Conservation (phyloP, 2,113 vertebrate genomes). For the Oryzias celebensis region DNA sequence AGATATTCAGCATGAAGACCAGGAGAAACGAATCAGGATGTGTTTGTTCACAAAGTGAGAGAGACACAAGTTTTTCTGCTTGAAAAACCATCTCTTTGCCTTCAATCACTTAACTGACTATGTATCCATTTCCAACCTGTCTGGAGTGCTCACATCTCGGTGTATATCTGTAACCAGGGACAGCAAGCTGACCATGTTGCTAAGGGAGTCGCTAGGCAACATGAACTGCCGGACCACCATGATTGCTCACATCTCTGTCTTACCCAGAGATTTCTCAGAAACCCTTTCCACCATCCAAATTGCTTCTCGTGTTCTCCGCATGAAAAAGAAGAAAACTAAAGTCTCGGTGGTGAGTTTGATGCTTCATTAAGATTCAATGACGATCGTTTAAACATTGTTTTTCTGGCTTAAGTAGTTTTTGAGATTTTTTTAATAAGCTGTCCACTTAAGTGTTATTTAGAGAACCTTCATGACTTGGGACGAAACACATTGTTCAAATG, state of each 20-base stretch:
- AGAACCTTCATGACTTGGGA: neutral
- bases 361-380: constrained; percentile 1
- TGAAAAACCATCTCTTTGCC: constrained; percentile 18
- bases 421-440: neutral
- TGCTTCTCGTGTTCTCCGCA: constrained; percentile 91
- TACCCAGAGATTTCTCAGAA: constrained; percentile 89
- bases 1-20: constrained; percentile 4
- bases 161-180: constrained; percentile 83
- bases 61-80: constrained; percentile 9
- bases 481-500: neutral
- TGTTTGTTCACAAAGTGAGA: constrained; percentile 15
- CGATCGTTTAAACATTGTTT: neutral
- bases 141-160: constrained; percentile 34
- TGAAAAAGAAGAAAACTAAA: constrained; percentile 99
- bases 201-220: constrained; percentile 96
- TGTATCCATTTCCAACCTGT: constrained; percentile 24
- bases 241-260: constrained; percentile 96
- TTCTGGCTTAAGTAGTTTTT: neutral
- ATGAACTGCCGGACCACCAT: constrained; percentile 99
- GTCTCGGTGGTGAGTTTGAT: constrained; percentile 79
- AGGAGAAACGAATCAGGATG: neutral
- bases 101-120: constrained; percentile 23
- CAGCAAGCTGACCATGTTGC: constrained; percentile 99
- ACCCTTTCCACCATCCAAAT: constrained; percentile 97
- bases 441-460: neutral